Conservation (phyloP, 2,888 invertebrate species). For the Cyaniris semiargus region DNA sequence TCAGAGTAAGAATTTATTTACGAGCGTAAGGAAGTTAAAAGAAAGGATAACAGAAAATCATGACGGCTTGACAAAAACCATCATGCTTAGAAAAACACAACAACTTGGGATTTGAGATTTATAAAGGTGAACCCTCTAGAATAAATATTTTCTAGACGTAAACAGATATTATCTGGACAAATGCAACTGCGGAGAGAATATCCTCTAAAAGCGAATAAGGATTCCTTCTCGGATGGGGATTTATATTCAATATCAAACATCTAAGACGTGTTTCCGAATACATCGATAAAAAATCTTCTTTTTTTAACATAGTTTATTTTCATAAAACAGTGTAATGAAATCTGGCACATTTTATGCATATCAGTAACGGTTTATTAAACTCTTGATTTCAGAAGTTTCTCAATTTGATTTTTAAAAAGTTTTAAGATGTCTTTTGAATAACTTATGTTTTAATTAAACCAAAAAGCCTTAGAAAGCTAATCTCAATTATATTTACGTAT, state of each 20-base stretch:
- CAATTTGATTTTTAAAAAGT: not conserved
- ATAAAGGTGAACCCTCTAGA: slow-evolving; percentile 14
- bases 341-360: too few relatives aligned
- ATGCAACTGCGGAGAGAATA: slow-evolving; percentile 18
- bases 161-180: slow-evolving; percentile 31
- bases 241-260: slow-evolving; percentile 27
- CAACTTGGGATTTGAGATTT: not conserved
- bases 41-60: not conserved
- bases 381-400: too few relatives aligned
- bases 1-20: not conserved
- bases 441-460: not conserved
- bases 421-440: too few relatives aligned
- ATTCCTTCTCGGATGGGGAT: not conserved
- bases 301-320: not conserved
- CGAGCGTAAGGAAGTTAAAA: not conserved
- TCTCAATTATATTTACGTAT: not conserved
- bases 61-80: not conserved
- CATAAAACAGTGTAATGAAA: too few relatives aligned
- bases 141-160: slow-evolving; percentile 26
- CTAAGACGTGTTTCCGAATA: slow-evolving; percentile 2
- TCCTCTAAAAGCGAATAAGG: slow-evolving; percentile 24
- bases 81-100: not conserved
- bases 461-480: not conserved
- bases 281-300: not conserved
- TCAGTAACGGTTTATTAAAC: too few relatives aligned